Evolutionary conservation across 1,140 invertebrate species (phyloP), one percentile per base, ranked within the genome.

Genomic region (Macrobrachium nipponense): DNA sequence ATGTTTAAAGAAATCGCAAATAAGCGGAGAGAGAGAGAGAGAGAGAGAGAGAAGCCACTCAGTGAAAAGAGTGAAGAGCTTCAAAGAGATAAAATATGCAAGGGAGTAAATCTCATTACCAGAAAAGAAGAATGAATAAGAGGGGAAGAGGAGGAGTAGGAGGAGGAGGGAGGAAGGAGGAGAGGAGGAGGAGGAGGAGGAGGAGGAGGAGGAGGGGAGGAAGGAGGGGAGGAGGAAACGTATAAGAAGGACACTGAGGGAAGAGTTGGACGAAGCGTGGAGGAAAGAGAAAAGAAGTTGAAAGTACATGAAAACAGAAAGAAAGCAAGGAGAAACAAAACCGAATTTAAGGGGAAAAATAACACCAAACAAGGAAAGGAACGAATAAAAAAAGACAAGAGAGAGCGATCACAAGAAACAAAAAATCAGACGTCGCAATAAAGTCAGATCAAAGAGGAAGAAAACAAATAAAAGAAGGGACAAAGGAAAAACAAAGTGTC

Each of bases 11-110:
- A 51, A 36, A 4, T 36, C 27, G 27, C 51, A 51, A 51, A 51
- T 51, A 51, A 51, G 3, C 8, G 43, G 11, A 76, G 43, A 76
- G 73, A 76, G 44, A 58, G 44, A 58, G 44, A 58, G 73, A 76
- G 73, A 58, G 73, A 76, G 44, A 58, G 73, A 58, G 44, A 18
- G 59, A 78, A 11, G 61, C 14, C 44, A 77, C 44, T n/a, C 44
- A 77, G 68, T 20, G 68, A 72, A 73, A 20, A 12, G 70, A 73
- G 70, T 1, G 70, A 27, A 66, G 17, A 44, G 1, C 36, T 59
- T 36, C 10, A 64, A 64, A 80, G 70, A 36, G 8, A 11, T 23
- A 36, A 73, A 43, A 43, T 23, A 73, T 36, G 20, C 23, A 73
- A 73, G 70, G 70, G 44, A 73, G 70, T 15, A 73, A 18, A 18